Base-by-base conservation (phyloP, 2,888 invertebrate genomes). In the Heliconius ethilla region DNA sequence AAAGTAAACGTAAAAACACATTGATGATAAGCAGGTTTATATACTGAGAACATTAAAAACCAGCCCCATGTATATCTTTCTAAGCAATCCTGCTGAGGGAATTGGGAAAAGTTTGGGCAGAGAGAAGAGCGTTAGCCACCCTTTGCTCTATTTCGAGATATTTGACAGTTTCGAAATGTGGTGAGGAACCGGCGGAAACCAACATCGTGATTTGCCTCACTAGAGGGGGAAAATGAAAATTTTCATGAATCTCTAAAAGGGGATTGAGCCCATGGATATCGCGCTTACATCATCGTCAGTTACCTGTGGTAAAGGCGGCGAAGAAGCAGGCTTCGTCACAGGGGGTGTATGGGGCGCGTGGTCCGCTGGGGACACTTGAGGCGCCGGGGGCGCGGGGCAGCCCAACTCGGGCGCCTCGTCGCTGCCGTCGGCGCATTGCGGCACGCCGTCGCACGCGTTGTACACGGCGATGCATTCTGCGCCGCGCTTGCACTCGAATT, bases 401-500 rank as follows among this genome's bases (percentile, higher is more conserved):
- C 96, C 96, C 81, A 98, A 95, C 91, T 98, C 98, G 45, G 97
- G 96, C 74, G 97, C 97, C 92, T 98, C 98, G 90, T 99, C 99
- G 87, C 98, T 98, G 82, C 97, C 98, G 93, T 99, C 98, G 3
- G 97, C 95, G 91, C 98, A 98, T 92, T 98, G 98, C 40, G 98
- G 97, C 84, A 99, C 97, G 75, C 98, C 98, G 91, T 99, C 98
- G 87, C 99, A 99, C 13, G 97, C 98, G 91, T 99, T 99, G 93
- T 99, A 99, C 84, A 98, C 95, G 10, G 98, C 99, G 85, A 99
- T 98, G 89, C 99, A 99, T 90, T 99, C 98, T 70, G 97, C 97
- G 67, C 97, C 97, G 80, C 95, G 96, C 83, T 97, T 96, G 87
- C 98, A 99, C 89, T 97, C 96, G 90, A 98, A 99, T 92, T 99